Evolutionary conservation across 2,888 invertebrate species (phyloP), one percentile per base, ranked within the genome.

Genomic region (Peribatodes rhomboidaria): DNA sequence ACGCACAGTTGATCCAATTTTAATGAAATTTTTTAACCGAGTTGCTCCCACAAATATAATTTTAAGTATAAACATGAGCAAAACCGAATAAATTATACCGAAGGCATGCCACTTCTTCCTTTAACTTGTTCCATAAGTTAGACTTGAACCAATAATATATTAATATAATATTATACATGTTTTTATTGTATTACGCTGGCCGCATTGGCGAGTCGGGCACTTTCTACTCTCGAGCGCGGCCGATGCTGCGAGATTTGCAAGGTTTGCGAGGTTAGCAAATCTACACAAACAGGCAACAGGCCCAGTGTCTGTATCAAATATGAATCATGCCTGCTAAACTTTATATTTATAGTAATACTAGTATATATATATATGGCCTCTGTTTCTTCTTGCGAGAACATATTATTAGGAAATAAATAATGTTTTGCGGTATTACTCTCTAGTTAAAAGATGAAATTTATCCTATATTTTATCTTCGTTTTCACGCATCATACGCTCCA

Each of bases 161-260:
- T 20, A 22, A 46, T 22, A 22, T 46, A 22, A 46, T 27, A 22
- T 20, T 22, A 22, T 47, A 44, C 47, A 47, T 47, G 35, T 35
- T 50, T 50, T 50, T 35, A 50, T 49, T 16, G 16, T 49, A 49
- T 50, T 9, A 13, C 7, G 35, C 31, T 54, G 41, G 14, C 53
- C 39, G 27, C 22, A 22, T 42, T 41, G 14, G 16, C 16, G 39
- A 31, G 47, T 46, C 41, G 10, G 41, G 27, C 13, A 54, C 61
- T 61, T 61, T 61, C 61, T 55, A 44, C 61, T 55, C 55, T 27
- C 47, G 54, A 55, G n/a, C 61, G n/a, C 53, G 46, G 44, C 46
- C 59, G 27, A 60, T 37, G 54, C 39, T 33, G 20, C 41, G 1
- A 41, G 10, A 47, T 35, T n/a, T n/a, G n/a, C n/a, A n/a, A n/a